These are phyloP conservation scores for Falco concolor DNA, from an alignment of 2,797 vertebrate species.

Conservation along the genomic window DNA sequence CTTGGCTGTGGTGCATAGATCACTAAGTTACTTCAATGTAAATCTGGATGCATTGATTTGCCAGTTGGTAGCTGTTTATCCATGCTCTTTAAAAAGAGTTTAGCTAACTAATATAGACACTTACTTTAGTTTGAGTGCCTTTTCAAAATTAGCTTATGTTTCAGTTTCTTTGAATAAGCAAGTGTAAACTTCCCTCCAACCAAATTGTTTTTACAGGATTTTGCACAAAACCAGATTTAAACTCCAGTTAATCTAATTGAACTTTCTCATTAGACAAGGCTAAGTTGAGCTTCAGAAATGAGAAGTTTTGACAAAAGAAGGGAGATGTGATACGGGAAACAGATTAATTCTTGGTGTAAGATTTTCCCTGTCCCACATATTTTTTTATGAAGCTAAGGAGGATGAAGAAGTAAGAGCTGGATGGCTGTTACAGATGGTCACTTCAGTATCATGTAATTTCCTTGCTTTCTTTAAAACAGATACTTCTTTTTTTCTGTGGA, in stretches of 20 bases:
- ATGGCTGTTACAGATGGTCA: background rate
- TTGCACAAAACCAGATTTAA: background rate
- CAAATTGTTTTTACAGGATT: background rate
- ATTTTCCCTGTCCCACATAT: background rate
- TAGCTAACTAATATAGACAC: background rate
- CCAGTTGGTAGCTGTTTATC: background rate
- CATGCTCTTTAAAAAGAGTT: background rate
- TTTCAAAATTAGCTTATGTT: background rate
- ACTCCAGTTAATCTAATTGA: background rate
- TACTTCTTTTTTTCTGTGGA: background rate
- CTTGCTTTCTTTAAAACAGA: background rate
- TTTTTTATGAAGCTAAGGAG: background rate
- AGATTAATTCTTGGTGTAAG: background rate
- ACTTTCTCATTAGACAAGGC: background rate
- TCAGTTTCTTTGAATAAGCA: background rate
- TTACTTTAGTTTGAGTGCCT: background rate
- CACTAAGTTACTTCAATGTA: background rate
- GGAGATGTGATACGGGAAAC: background rate
- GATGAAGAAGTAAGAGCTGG: background rate
- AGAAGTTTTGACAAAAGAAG: background rate
- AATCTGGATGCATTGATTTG: background rate
- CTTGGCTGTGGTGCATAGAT: background rate
- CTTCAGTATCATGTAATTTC: background rate
- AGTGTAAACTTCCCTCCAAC: background rate
- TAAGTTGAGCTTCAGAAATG: background rate